Percentiles rank a stretch among this genome's conserved stretches.
Evolutionary conservation across 1,140 invertebrate species (phyloP).

Genomic region (Triops cancriformis): DNA sequence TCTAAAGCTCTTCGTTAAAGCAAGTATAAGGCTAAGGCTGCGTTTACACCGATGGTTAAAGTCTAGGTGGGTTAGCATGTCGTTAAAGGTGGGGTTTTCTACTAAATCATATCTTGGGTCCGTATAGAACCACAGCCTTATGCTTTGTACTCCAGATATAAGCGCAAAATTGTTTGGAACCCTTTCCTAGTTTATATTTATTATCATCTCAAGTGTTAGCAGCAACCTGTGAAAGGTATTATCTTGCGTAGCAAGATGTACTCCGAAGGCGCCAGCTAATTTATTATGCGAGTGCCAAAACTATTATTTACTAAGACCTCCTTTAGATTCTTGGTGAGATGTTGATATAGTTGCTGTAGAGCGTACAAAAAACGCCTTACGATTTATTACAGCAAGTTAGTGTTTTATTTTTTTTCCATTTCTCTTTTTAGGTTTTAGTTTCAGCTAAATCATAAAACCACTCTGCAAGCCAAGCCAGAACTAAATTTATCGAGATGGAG

Average conservation of each 20-base stretch:
- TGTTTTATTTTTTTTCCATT: neutral
- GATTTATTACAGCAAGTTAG: neutral
- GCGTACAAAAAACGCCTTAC: too few relatives aligned
- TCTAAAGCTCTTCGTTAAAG: too few relatives aligned
- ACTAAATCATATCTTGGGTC: too few relatives aligned
- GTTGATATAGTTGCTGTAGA: neutral
- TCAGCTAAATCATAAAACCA: neutral
- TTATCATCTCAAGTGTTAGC: neutral
- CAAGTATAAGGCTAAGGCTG: too few relatives aligned
- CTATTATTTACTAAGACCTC: conserved; percentile 6
- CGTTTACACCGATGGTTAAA: too few relatives aligned
- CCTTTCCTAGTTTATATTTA: too few relatives aligned
- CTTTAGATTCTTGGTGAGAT: neutral
- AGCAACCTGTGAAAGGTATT: neutral
- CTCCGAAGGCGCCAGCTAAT: neutral
- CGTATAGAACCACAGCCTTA: too few relatives aligned
- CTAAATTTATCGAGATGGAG: neutral
- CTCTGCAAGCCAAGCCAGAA: neutral
- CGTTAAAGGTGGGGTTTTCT: too few relatives aligned
- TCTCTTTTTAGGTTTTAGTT: neutral
- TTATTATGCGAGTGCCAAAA: neutral
- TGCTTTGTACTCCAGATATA: too few relatives aligned
- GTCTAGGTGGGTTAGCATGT: too few relatives aligned
- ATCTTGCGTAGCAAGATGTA: neutral
- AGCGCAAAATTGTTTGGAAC: too few relatives aligned